Evolutionary conservation across 2,113 vertebrate genomes (phyloP).

Genomic region (Periophthalmus modestus): DNA sequence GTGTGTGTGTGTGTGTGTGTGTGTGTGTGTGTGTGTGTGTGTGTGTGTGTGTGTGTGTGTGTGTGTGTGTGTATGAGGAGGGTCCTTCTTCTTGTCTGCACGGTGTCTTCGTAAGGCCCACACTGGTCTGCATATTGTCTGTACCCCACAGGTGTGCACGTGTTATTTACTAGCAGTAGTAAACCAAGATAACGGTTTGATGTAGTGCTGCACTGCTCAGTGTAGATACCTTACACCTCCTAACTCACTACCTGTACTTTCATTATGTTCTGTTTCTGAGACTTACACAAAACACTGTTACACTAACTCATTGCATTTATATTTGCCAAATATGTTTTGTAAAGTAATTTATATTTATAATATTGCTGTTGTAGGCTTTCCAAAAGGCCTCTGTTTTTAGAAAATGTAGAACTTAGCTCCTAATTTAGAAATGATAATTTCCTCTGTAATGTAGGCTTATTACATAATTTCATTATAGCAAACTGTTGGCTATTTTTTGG

Average conservation of each 20-base stretch:
- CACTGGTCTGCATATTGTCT: too few relatives aligned
- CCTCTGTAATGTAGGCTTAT: not conserved
- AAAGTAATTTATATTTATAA: slow-evolving; percentile 77
- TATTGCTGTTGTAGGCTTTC: slow-evolving; percentile 69
- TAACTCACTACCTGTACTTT: slow-evolving; percentile 80
- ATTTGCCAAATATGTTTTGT: slow-evolving; percentile 89
- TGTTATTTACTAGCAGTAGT: too few relatives aligned
- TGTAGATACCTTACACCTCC: too few relatives aligned
- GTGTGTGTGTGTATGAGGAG: too few relatives aligned
- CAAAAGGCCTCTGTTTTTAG: slow-evolving; percentile 53
- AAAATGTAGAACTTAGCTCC: slow-evolving; percentile 43
- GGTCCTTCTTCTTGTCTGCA: too few relatives aligned
- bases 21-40: too few relatives aligned
- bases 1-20: too few relatives aligned
- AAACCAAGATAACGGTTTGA: too few relatives aligned
- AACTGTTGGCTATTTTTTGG: slow-evolving; percentile 41
- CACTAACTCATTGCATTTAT: slow-evolving; percentile 73
- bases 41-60: too few relatives aligned
- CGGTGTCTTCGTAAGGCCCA: too few relatives aligned
- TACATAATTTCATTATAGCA: slow-evolving; percentile 31
- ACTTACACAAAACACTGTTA: slow-evolving; percentile 64
- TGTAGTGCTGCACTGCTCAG: too few relatives aligned
- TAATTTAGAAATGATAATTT: slow-evolving; percentile 13
- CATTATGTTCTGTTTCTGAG: slow-evolving; percentile 77
- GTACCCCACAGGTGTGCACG: too few relatives aligned